These are phyloP conservation scores for Aproaerema taeniolella DNA, from an alignment of 2,888 invertebrate genomes.

Conservation along the genomic window DNA sequence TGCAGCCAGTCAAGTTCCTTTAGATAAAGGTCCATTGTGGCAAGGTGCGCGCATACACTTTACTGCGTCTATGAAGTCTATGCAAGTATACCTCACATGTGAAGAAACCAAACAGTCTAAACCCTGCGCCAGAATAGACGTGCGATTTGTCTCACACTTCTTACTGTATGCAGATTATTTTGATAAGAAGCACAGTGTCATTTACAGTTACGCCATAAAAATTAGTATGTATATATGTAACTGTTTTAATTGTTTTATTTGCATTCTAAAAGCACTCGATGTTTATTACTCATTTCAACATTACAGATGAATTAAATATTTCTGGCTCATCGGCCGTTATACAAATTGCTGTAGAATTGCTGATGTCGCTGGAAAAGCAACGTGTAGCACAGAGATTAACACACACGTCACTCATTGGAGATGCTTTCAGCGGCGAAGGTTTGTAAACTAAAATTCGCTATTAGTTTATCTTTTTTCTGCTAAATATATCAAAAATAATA, in stretches of 20 bases:
- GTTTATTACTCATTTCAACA: too few relatives aligned
- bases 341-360: slow-evolving; percentile 71
- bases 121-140: slow-evolving; percentile 41
- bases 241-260: slow-evolving; percentile 1
- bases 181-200: slow-evolving; percentile 27
- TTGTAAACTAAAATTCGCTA: too few relatives aligned
- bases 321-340: slow-evolving; percentile 81
- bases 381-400: slow-evolving; percentile 34
- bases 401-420: slow-evolving; percentile 56
- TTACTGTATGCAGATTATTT: slow-evolving; percentile 44
- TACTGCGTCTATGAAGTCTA: slow-evolving; percentile 22
- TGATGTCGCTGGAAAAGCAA: slow-evolving; percentile 29
- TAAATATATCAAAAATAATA: too few relatives aligned
- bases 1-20: slow-evolving; percentile 55
- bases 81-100: slow-evolving; percentile 27
- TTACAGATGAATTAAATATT: slow-evolving; percentile 78
- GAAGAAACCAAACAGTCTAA: slow-evolving; percentile 27
- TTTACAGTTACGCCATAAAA: slow-evolving; percentile 36
- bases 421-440: slow-evolving; percentile 73
- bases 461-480: too few relatives aligned
- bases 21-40: slow-evolving; percentile 40
- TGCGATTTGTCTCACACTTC: slow-evolving; percentile 35
- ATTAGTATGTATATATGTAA: slow-evolving; percentile 45
- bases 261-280: background rate
- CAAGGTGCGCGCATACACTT: slow-evolving; percentile 41